Conservation (phyloP, 2,797 vertebrate genomes). For the Lepilemur septentrionalis region DNA sequence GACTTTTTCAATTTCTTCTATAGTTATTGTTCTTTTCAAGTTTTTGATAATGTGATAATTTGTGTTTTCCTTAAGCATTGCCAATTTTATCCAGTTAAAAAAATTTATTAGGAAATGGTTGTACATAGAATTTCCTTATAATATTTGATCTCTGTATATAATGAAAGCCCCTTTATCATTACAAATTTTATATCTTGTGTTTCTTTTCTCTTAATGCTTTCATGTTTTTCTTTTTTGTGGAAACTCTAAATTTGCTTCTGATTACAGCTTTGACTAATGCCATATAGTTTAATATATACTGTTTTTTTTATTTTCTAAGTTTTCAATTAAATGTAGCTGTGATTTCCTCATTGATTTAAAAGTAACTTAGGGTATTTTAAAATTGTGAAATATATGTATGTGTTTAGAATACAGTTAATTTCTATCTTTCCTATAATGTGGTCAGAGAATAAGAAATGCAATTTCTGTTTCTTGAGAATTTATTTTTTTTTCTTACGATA, state of each 20-base stretch:
- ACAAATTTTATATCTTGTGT: neutral
- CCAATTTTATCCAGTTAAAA: neutral
- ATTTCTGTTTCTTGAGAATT: neutral
- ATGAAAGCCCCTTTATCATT: neutral
- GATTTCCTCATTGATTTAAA: slow-evolving; percentile 23
- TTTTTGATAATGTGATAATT: neutral
- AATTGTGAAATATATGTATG: slow-evolving; percentile 9
- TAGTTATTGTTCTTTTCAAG: neutral
- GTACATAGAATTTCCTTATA: neutral
- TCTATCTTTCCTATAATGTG: neutral
- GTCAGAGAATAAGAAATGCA: neutral
- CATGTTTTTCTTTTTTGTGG: neutral
- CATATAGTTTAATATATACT: neutral
- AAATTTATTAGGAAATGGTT: neutral
- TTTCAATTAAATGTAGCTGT: neutral
- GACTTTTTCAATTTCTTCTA: neutral
- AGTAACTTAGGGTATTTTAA: slow-evolving; percentile 33
- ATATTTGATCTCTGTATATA: neutral
- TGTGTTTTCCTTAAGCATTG: slow-evolving; percentile 8
- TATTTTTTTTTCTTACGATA: neutral
- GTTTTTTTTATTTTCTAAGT: slow-evolving; percentile 22
- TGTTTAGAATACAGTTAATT: slow-evolving; percentile 46
- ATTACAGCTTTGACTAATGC: neutral
- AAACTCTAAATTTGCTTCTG: slow-evolving; percentile 41
- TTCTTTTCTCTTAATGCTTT: neutral